Conservation (phyloP, 2,888 invertebrate genomes). For the Drosophila incognita region DNA sequence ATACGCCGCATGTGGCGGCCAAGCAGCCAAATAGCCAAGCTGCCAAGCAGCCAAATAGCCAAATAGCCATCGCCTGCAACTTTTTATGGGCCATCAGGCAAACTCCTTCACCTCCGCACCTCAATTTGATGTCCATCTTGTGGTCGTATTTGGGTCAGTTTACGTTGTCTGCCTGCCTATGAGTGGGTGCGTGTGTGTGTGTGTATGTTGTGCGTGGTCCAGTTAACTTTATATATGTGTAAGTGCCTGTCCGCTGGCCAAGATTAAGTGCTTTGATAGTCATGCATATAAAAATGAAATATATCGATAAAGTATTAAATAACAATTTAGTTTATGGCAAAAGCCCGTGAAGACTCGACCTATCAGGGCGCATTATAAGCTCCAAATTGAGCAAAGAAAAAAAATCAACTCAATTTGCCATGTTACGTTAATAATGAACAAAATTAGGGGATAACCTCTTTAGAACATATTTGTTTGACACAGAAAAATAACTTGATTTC, state of each 20-base stretch:
- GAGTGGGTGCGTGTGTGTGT: constrained; percentile 1
- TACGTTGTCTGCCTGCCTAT: constrained; percentile 34
- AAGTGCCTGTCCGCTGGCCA: constrained; percentile 69
- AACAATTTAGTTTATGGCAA: constrained; percentile 77
- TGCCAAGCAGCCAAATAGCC: constrained; percentile 59
- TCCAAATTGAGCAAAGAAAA: constrained; percentile 3
- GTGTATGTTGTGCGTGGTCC: constrained; percentile 33
- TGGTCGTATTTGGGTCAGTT: constrained; percentile 76
- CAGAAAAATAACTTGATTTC: not conserved
- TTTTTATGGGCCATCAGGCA: constrained; percentile 69
- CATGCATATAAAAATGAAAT: constrained; percentile 80
- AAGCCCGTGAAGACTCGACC: constrained; percentile 34
- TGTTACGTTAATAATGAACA: constrained; percentile 11
- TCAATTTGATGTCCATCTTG: constrained; percentile 71
- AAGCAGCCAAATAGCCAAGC: constrained; percentile 61
- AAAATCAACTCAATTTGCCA: constrained; percentile 42
- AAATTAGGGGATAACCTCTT: not conserved
- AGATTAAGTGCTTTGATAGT: constrained; percentile 78
- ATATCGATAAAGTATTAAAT: constrained; percentile 80
- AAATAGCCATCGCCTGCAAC: constrained; percentile 61
- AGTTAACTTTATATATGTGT: constrained; percentile 65
- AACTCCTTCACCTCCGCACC: constrained; percentile 16
- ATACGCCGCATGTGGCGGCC: constrained; percentile 54
- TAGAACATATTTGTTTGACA: not conserved
- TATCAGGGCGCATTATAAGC: constrained; percentile 32